Evolutionary conservation across 2,797 vertebrate species (phyloP).

Genomic region (Synaphobranchus kaupii): DNA sequence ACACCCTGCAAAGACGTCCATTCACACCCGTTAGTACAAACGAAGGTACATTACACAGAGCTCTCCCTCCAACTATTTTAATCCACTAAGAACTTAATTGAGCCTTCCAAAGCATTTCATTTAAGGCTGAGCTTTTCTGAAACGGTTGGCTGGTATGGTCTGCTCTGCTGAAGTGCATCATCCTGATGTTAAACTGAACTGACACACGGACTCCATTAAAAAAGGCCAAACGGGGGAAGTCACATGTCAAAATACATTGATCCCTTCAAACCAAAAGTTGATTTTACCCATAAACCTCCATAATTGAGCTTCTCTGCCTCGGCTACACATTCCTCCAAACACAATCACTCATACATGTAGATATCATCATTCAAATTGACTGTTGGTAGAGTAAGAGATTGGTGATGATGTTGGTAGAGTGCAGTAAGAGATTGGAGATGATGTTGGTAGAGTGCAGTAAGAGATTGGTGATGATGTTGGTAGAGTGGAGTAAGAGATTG

Average conservation of each 20-base stretch:
- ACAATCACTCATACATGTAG: neutral
- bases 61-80: neutral
- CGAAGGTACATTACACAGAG: conserved; percentile 2
- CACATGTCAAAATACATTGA: neutral
- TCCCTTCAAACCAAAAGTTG: neutral
- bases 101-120: neutral
- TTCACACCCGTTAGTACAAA: conserved; percentile 25
- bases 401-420: too few relatives aligned
- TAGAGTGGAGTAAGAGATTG: too few relatives aligned
- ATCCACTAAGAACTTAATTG: neutral
- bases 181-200: neutral
- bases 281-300: neutral
- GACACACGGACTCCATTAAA: neutral
- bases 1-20: conserved; percentile 35
- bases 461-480: too few relatives aligned
- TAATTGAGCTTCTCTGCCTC: neutral
- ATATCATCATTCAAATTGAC: neutral
- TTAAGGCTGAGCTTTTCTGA: neutral
- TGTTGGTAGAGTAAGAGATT: too few relatives aligned
- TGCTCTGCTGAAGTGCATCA: neutral
- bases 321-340: neutral
- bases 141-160: neutral
- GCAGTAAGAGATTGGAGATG: too few relatives aligned
- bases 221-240: neutral
- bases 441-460: too few relatives aligned